Conservation (phyloP, 1,140 invertebrate genomes). For the silkworm (Bombyx mori) region DNA sequence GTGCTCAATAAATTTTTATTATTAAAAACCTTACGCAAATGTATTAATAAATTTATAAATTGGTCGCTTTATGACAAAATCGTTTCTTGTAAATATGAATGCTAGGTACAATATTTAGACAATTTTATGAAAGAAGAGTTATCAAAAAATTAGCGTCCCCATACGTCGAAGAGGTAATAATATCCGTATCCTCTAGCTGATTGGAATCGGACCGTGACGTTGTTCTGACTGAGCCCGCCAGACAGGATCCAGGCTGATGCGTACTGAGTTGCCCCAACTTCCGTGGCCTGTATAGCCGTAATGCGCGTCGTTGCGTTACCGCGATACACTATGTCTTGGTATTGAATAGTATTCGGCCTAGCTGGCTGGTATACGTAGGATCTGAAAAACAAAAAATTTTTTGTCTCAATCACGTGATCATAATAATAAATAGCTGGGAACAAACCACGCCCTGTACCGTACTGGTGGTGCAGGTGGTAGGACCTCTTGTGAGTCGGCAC, state of each 20-base stretch:
- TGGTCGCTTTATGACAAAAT: too few species aligned
- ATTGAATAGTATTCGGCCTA: conserved; percentile 28
- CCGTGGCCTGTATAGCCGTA: conserved; percentile 24
- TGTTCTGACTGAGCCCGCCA: conserved; percentile 31
- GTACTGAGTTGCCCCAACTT: conserved; percentile 36
- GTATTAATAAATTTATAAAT: too few species aligned
- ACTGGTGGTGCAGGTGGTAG: too few species aligned
- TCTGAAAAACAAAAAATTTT: conserved; percentile 26
- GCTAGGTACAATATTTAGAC: too few species aligned
- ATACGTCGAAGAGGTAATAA: conserved; percentile 34
- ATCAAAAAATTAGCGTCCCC: conserved; percentile 22
- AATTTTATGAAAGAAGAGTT: too few species aligned
- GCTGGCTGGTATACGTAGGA: conserved; percentile 24
- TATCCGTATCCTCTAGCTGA: conserved; percentile 30
- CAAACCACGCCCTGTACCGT: too few species aligned
- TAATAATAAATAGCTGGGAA: too few species aligned
- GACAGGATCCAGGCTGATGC: conserved; percentile 22
- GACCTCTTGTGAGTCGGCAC: too few species aligned
- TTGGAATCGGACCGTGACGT: conserved; percentile 29
- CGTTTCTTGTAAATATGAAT: too few species aligned
- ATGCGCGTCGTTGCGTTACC: conserved; percentile 29
- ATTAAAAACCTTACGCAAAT: too few species aligned
- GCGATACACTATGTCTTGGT: conserved; percentile 30
- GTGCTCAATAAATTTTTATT: too few species aligned
- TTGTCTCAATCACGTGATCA: too few species aligned